Evolutionary conservation across 2,113 vertebrate genomes (phyloP).

Genomic region (Paracyprichromis sp.): DNA sequence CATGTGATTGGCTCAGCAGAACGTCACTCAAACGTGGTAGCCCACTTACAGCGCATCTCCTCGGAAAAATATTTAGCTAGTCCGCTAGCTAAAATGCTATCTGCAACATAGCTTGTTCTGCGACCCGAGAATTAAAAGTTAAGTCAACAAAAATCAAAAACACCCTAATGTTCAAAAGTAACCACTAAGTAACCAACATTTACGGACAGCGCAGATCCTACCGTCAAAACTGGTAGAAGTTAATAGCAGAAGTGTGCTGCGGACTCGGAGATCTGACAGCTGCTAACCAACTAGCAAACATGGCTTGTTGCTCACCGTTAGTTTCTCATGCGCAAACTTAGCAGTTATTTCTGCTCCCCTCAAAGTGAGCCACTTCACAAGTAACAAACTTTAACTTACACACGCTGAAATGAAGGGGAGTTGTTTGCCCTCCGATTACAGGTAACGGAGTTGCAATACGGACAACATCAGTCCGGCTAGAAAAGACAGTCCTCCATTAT

Average conservation of each 20-base stretch:
- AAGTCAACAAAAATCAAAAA: background rate
- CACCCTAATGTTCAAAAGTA: background rate
- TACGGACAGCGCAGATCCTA: background rate
- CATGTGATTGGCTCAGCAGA: constrained; percentile 17
- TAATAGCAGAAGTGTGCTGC: background rate
- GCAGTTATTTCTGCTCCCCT: background rate
- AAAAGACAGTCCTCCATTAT: constrained; percentile 70
- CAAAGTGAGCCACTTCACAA: background rate
- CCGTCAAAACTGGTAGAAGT: background rate
- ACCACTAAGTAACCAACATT: background rate
- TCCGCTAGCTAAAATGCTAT: constrained; percentile 37
- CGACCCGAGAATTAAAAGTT: background rate
- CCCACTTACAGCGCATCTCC: constrained; percentile 22
- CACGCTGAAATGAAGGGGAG: background rate
- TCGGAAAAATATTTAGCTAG: constrained; percentile 39
- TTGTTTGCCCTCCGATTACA: background rate
- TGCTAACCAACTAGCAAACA: constrained; percentile 45
- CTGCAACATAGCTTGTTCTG: background rate
- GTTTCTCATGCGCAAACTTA: background rate
- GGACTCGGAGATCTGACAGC: constrained; percentile 26
- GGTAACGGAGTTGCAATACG: constrained; percentile 21
- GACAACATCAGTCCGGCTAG: constrained; percentile 35
- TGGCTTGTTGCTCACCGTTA: background rate
- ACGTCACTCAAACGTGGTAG: constrained; percentile 10
- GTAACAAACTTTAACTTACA: constrained; percentile 17